Conservation (phyloP, 2,113 vertebrate species). For the Oncorhynchus nerka region DNA sequence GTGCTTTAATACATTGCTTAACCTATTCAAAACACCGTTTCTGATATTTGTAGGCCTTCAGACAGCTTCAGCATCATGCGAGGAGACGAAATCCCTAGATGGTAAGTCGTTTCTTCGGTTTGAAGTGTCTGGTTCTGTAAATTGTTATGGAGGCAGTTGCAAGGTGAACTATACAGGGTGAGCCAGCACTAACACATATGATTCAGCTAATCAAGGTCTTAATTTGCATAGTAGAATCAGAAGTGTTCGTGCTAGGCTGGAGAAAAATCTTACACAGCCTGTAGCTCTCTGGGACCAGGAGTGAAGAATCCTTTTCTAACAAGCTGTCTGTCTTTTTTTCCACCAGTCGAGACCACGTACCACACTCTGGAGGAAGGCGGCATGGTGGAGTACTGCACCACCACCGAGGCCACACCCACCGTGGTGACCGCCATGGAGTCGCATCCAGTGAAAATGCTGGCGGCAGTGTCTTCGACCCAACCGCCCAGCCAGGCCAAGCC, state of each 20-base stretch:
- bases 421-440: conserved; percentile 71
- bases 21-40: background rate
- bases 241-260: background rate
- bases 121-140: background rate
- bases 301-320: background rate
- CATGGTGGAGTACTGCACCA: conserved; percentile 95
- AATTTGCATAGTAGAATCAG: no score
- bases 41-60: conserved; percentile 61
- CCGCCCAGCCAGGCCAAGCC: conserved; percentile 82
- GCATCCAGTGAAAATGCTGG: conserved; percentile 83
- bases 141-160: no score
- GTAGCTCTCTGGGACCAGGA: background rate
- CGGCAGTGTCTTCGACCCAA: conserved; percentile 62
- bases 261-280: no score
- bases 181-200: background rate
- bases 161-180: background rate
- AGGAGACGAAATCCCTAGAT: conserved; percentile 67
- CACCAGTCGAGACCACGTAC: conserved; percentile 84
- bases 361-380: conserved; percentile 88
- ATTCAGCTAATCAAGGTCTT: no score
- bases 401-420: conserved; percentile 77
- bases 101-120: conserved; percentile 47
- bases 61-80: conserved; percentile 58
- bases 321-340: conserved; percentile 25
- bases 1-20: background rate